Evolutionary conservation across 2,797 vertebrate genomes (phyloP).

Genomic region (Lithobates sylvaticus): DNA sequence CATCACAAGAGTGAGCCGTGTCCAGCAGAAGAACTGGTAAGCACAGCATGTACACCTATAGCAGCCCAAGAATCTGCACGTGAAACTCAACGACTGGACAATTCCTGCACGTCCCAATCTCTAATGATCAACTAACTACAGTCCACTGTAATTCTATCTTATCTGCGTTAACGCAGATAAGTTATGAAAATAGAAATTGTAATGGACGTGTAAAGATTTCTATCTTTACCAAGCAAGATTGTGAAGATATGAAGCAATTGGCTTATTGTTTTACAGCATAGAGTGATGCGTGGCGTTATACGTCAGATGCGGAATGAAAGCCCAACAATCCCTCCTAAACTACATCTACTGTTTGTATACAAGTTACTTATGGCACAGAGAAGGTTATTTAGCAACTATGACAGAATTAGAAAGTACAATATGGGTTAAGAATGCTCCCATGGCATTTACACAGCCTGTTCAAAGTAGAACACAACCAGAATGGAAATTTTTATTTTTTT

Average conservation of each 20-base stretch:
- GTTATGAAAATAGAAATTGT: slow-evolving; percentile 10
- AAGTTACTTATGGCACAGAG: too few species aligned
- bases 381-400: too few species aligned
- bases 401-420: too few species aligned
- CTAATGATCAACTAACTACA: neutral
- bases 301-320: neutral
- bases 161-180: neutral
- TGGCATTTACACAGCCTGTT: neutral
- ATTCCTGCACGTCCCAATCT: slow-evolving; percentile 1
- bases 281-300: neutral
- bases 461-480: neutral
- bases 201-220: neutral
- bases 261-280: neutral
- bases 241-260: neutral
- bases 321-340: neutral
- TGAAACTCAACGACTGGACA: neutral
- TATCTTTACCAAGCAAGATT: neutral
- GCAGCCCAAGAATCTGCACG: neutral
- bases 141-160: neutral
- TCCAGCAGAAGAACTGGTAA: neutral
- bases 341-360: too few species aligned
- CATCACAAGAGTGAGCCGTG: neutral
- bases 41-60: neutral
- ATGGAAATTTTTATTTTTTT: too few species aligned
- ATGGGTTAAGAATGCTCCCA: neutral